phyloP scores from a whole-genome alignment of 2,888 invertebrate genomes.

The Tubiluchus corallicola region DNA sequence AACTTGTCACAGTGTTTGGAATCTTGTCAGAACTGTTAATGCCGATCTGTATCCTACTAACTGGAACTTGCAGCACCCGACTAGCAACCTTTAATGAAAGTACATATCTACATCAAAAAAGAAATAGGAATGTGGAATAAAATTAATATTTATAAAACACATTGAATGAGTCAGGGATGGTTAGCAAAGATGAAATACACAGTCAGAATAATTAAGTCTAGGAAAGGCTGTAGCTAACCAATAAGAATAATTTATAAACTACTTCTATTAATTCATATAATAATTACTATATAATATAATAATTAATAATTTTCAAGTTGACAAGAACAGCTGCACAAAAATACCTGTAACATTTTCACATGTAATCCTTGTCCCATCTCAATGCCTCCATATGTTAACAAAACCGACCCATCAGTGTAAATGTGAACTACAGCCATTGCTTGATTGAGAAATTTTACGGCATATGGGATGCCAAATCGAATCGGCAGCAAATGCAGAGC shows the following conservation, averaged over 20 bases:
- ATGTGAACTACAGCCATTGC: slow-evolving; percentile 67
- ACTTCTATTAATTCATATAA: too few relatives aligned
- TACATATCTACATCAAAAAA: too few relatives aligned
- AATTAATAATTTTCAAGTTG: too few relatives aligned
- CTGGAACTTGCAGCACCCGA: slow-evolving; percentile 45
- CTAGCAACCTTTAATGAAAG: slow-evolving; percentile 49
- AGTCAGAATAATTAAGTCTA: too few relatives aligned
- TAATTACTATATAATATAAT: too few relatives aligned
- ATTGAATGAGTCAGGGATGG: too few relatives aligned
- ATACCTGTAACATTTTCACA: slow-evolving; percentile 82
- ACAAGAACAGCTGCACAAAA: too few relatives aligned
- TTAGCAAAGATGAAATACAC: too few relatives aligned
- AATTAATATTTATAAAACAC: too few relatives aligned
- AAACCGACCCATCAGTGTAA: slow-evolving; percentile 64
- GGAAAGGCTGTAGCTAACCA: too few relatives aligned
- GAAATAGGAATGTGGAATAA: too few relatives aligned
- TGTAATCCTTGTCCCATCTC: slow-evolving; percentile 95
- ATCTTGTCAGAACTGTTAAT: slow-evolving; percentile 77
- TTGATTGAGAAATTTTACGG: slow-evolving; percentile 51
- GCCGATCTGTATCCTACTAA: slow-evolving; percentile 52
- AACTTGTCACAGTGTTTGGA: slow-evolving; percentile 73
- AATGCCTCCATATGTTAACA: slow-evolving; percentile 64
- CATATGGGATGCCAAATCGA: slow-evolving; percentile 66
- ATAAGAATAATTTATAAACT: too few relatives aligned
- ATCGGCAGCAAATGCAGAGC: slow-evolving; percentile 63